Evolutionary conservation across 1,140 invertebrate species (phyloP).

Genomic region (Lasioglossum baleicum): DNA sequence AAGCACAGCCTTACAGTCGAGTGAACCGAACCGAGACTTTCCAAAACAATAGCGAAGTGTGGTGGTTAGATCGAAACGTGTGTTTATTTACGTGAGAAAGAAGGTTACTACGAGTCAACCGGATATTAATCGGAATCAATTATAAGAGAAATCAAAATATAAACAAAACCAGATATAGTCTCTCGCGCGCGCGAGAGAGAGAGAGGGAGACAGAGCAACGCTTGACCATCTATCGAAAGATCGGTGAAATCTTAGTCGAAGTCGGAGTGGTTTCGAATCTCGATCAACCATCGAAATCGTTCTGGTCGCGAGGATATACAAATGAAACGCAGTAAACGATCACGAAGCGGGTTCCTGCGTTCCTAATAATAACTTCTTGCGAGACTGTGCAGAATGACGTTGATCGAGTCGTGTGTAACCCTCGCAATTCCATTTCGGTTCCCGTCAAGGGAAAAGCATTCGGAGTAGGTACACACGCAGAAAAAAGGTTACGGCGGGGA

Average conservation of each 20-base stretch:
- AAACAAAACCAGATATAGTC: conserved; percentile 21
- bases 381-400: conserved; percentile 56
- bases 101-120: neutral
- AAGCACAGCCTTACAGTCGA: too few relatives aligned
- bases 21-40: too few relatives aligned
- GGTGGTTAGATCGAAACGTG: neutral
- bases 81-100: neutral
- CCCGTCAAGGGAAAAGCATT: neutral
- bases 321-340: conserved; percentile 56
- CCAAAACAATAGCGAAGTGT: neutral
- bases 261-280: neutral
- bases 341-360: conserved; percentile 4
- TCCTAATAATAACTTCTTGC: conserved; percentile 69
- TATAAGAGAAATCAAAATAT: conserved; percentile 12
- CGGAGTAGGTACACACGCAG: too few relatives aligned
- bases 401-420: conserved; percentile 46
- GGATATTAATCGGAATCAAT: conserved; percentile 15
- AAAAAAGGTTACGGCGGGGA: neutral
- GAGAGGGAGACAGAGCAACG: too few relatives aligned
- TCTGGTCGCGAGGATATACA: conserved; percentile 2
- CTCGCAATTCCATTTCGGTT: neutral
- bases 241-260: neutral
- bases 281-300: neutral
- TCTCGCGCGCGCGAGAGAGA: too few relatives aligned
- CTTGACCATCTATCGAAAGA: neutral